Conservation (phyloP, 2,888 invertebrate species). For the Lasioglossum vierecki region DNA sequence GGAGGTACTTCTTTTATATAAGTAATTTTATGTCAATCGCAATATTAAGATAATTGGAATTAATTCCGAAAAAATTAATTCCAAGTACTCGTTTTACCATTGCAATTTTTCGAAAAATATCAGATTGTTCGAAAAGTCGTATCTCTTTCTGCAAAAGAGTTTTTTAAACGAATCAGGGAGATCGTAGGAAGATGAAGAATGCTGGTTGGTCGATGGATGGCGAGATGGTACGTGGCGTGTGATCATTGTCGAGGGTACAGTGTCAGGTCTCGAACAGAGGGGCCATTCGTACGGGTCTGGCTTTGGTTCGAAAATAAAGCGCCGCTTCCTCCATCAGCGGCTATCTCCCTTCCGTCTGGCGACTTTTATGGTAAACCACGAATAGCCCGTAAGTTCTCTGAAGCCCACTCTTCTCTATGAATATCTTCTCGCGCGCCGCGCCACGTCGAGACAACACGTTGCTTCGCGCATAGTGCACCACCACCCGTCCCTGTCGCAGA, state of each 20-base stretch:
- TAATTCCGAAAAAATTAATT: too few species aligned
- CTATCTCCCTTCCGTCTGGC: slow-evolving; percentile 44
- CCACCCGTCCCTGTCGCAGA: slow-evolving; percentile 46
- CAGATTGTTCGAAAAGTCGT: too few species aligned
- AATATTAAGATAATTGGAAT: too few species aligned
- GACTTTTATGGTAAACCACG: slow-evolving; percentile 81
- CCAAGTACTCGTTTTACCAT: background rate
- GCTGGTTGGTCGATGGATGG: background rate
- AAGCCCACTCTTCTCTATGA: slow-evolving; percentile 81
- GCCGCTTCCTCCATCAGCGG: slow-evolving; percentile 65
- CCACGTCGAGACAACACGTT: slow-evolving; percentile 58
- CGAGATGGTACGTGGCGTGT: background rate
- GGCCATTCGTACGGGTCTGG: slow-evolving; percentile 50
- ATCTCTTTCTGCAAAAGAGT: too few species aligned
- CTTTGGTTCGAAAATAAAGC: slow-evolving; percentile 71
- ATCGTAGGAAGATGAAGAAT: background rate
- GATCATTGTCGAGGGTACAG: background rate
- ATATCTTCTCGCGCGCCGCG: slow-evolving; percentile 77
- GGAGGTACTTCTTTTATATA: too few species aligned
- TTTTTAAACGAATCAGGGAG: background rate
- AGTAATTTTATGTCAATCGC: too few species aligned
- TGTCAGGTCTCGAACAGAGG: background rate
- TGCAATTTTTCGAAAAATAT: background rate
- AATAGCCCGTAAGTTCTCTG: slow-evolving; percentile 80
- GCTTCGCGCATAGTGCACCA: slow-evolving; percentile 48